Evolutionary conservation across 1,140 invertebrate species (phyloP).

Genomic region (Oscheius sp.): DNA sequence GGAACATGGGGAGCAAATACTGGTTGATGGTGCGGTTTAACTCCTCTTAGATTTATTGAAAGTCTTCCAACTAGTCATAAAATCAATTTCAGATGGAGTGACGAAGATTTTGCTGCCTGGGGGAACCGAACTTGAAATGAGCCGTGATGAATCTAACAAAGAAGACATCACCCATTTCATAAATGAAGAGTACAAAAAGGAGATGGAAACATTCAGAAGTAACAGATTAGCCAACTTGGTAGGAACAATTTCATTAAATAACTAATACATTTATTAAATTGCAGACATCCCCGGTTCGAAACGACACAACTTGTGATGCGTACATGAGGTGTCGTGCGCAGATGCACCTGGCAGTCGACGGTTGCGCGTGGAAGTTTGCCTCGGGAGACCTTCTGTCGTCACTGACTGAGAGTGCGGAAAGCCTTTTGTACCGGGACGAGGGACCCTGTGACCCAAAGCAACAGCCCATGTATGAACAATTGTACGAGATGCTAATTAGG

Average conservation of each 20-base stretch:
- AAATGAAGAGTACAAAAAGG: slow-evolving; percentile 18
- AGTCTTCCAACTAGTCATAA: background rate
- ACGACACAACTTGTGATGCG: slow-evolving; percentile 33
- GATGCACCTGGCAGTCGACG: slow-evolving; percentile 37
- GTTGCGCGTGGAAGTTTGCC: slow-evolving; percentile 37
- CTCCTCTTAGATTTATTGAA: background rate
- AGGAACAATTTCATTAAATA: too few species aligned
- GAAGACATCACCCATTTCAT: slow-evolving; percentile 22
- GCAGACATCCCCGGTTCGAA: slow-evolving; percentile 17
- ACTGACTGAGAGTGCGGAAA: slow-evolving; percentile 33
- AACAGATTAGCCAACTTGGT: background rate
- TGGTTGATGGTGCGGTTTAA: background rate
- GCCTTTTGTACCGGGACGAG: slow-evolving; percentile 13
- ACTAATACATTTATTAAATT: too few species aligned
- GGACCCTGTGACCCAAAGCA: background rate
- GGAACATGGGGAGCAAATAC: background rate
- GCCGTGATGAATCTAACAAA: background rate
- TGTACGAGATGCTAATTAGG: slow-evolving; percentile 20
- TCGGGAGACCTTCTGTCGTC: slow-evolving; percentile 16
- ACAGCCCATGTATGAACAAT: slow-evolving; percentile 18
- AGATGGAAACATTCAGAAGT: slow-evolving; percentile 20
- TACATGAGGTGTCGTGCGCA: slow-evolving; percentile 35
- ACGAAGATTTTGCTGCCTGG: background rate
- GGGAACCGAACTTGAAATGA: background rate
- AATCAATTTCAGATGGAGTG: background rate